Conservation (phyloP, 2,113 vertebrate species). For the Parus major region DNA sequence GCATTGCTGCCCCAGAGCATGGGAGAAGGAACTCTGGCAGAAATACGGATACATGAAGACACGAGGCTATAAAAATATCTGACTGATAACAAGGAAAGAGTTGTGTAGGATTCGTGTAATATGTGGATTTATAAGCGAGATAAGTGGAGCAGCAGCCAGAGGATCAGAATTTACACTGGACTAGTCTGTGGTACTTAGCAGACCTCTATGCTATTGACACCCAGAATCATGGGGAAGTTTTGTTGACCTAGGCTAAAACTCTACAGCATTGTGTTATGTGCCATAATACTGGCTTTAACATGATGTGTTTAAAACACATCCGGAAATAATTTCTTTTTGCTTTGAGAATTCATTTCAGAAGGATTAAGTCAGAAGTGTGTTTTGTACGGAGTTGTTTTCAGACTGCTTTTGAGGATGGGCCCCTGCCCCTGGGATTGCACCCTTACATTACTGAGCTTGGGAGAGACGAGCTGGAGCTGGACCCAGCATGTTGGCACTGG, state of each 20-base stretch:
- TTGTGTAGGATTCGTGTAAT: background rate
- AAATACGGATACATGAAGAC: accelerated
- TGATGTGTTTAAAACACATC: background rate
- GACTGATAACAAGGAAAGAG: background rate
- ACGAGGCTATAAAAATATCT: background rate
- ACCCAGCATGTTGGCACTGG: background rate
- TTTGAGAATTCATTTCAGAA: background rate
- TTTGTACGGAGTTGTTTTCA: background rate
- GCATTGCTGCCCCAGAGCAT: background rate
- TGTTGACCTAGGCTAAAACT: background rate
- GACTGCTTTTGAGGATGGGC: background rate
- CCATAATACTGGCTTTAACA: background rate
- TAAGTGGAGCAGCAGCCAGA: background rate
- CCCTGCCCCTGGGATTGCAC: background rate
- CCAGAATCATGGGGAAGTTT: background rate
- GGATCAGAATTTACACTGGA: background rate
- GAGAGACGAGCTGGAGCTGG: background rate
- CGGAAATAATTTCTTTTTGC: background rate
- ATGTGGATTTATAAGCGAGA: background rate
- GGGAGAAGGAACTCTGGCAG: background rate
- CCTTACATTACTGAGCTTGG: background rate
- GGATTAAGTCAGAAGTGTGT: background rate
- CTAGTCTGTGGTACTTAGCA: background rate
- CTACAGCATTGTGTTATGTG: background rate
- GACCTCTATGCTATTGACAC: background rate